Evolutionary conservation across 2,113 vertebrate species (phyloP).

Genomic region (Hemichromis elongatus): DNA sequence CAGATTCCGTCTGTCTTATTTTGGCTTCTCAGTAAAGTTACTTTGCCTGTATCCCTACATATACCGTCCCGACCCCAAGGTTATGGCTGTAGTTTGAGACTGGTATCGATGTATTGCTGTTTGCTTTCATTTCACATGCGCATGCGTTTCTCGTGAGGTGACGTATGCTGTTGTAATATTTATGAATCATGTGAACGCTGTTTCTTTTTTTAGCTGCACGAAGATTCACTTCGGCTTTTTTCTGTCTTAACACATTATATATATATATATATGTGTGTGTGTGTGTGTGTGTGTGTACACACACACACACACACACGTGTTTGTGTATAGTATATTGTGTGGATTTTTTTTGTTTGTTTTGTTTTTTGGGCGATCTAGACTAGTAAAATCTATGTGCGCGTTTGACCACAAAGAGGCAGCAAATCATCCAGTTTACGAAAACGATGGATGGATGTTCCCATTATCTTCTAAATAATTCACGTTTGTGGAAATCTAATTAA

Average conservation of each 20-base stretch:
- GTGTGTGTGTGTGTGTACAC: no score
- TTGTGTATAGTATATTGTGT: no score
- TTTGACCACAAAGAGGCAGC: conserved; percentile 50
- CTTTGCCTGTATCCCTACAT: not conserved
- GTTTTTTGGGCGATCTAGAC: not conserved
- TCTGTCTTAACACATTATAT: not conserved
- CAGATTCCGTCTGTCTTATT: not conserved
- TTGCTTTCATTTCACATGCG: conserved; percentile 24
- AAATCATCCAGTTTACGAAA: not conserved
- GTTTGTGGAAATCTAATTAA: not conserved
- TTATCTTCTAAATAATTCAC: not conserved
- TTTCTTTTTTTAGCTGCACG: not conserved
- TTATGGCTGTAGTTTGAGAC: not conserved
- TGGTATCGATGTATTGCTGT: not conserved
- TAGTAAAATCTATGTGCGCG: not conserved
- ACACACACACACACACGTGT: no score
- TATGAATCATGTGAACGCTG: not conserved
- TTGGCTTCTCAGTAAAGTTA: not conserved
- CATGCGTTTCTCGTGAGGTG: conserved; percentile 5
- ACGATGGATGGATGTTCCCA: not conserved
- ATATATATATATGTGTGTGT: no score
- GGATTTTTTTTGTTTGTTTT: no score
- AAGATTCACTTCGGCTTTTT: not conserved
- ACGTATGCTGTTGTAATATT: conserved; percentile 12
- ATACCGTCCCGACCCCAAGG: not conserved